phyloP scores from a whole-genome alignment of 2,888 invertebrate genomes.

The Coelogynopora nodosa region DNA sequence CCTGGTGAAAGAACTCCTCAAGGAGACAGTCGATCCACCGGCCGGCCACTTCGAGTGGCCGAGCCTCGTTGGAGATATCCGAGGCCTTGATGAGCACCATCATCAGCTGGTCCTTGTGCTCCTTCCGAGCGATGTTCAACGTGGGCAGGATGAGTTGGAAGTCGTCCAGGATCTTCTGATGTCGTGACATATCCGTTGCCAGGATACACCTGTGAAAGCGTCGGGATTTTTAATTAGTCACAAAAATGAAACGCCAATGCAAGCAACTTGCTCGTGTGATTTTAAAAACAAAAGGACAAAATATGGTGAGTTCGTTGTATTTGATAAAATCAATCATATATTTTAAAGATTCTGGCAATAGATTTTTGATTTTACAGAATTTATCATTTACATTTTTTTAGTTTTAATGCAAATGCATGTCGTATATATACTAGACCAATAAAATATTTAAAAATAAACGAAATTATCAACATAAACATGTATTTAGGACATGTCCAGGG shows the following conservation, averaged over 20 bases:
- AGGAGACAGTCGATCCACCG: slow-evolving; percentile 63
- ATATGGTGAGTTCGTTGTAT: no score
- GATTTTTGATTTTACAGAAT: no score
- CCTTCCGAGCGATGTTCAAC: slow-evolving; percentile 57
- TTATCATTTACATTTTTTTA: no score
- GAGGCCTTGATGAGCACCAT: slow-evolving; percentile 63
- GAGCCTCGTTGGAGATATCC: slow-evolving; percentile 63
- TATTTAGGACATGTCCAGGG: no score
- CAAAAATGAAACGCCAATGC: not conserved
- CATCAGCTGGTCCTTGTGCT: slow-evolving; percentile 59
- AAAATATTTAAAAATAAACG: no score
- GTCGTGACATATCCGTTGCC: slow-evolving; percentile 62
- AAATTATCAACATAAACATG: no score
- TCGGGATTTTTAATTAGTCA: no score
- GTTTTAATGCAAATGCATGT: no score
- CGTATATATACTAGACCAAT: no score
- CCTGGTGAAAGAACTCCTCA: slow-evolving; percentile 63
- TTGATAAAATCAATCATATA: no score
- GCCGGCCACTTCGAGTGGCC: slow-evolving; percentile 62
- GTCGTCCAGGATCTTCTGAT: slow-evolving; percentile 59
- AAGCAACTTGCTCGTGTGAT: not conserved
- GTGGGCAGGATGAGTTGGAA: slow-evolving; percentile 51
- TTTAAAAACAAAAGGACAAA: not conserved
- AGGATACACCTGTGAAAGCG: slow-evolving; percentile 53
- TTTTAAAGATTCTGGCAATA: no score